Conservation (phyloP, 53 echinoderm and acorn worm genomes). For the Echinarachnius parma region DNA sequence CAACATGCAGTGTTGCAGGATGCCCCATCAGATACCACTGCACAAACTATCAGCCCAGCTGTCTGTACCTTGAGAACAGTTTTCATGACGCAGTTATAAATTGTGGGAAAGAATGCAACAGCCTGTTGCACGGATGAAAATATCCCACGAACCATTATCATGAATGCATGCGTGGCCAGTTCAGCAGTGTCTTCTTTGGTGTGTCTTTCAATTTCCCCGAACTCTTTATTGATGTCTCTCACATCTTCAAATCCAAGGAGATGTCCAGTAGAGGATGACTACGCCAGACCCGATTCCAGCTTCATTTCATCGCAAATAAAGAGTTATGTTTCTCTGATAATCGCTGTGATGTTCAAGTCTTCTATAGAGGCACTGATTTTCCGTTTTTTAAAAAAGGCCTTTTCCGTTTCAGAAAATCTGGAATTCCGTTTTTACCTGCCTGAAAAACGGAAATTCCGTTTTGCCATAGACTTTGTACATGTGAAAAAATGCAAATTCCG, state of each 20-base stretch:
- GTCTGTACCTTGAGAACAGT: background rate
- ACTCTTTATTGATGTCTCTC: conserved; percentile 8
- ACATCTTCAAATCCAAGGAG: background rate
- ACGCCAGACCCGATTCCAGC: conserved; percentile 4
- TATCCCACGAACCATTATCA: conserved; percentile 11
- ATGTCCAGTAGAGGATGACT: conserved; percentile 1
- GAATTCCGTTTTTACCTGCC: no score
- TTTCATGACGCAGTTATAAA: conserved; percentile 2
- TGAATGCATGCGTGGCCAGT: conserved; percentile 16
- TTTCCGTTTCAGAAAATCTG: no score
- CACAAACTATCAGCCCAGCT: background rate
- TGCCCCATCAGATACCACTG: no score
- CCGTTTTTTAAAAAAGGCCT: no score
- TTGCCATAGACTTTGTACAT: no score
- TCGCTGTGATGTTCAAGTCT: background rate
- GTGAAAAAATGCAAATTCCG: no score
- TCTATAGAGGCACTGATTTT: no score
- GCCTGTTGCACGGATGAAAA: no score
- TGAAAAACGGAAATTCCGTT: no score
- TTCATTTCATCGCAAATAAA: conserved; percentile 3
- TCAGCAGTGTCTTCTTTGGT: background rate
- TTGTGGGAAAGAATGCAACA: no score
- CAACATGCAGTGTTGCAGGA: no score
- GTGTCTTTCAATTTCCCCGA: background rate
- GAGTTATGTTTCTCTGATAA: background rate